Evolutionary conservation across 2,888 invertebrate species (phyloP), one percentile per base, ranked within the genome.

Genomic region (Pristionchus maxplancki): DNA sequence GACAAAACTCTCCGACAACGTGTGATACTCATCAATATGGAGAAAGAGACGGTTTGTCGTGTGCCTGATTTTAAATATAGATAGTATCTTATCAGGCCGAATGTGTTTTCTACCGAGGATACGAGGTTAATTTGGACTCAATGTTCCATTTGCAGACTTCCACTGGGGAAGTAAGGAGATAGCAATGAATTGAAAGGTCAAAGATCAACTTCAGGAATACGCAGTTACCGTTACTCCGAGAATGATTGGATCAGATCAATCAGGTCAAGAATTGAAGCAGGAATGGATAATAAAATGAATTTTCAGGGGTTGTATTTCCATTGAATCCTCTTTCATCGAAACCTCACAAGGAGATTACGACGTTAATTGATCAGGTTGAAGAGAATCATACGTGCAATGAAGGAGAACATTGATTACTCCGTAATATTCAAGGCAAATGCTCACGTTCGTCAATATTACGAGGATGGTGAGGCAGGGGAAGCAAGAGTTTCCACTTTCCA

Each of bases 171-270:
- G 78, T 78, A 17, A 78, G 48, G 37, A 11, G 48, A 40, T 28
- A n/a, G 8, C 40, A 20, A 28, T 28, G 1, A 15, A 5, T 6
- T 9, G 24, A 44, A 0, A 44, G 31, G 37, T 71, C 71, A 34
- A 71, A 40, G 34, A 48, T 78, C 44, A 48, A 78, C n/a, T 78
- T 78, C 13, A 82, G 82, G 82, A 82, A 24, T 82, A 20, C 53
- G 82, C 82, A 15, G 82, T 53, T 44, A 78, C 78, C 78, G 44
- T 78, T 0, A 48, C 37, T 20, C 78, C 78, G n/a, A 40, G 40
- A 13, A 40, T 78, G n/a, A 31, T 78, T 24, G 78, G 44, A 24
- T 64, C 50, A 50, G n/a, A 28, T 1, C 20, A 34, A 17, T 62
- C 58, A 13, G 58, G 62, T 64, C n/a, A 15, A 40, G 9, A 28